These are phyloP conservation scores for Melipona quadrifasciata DNA, from an alignment of 1,140 invertebrate genomes.

Conservation along the genomic window DNA sequence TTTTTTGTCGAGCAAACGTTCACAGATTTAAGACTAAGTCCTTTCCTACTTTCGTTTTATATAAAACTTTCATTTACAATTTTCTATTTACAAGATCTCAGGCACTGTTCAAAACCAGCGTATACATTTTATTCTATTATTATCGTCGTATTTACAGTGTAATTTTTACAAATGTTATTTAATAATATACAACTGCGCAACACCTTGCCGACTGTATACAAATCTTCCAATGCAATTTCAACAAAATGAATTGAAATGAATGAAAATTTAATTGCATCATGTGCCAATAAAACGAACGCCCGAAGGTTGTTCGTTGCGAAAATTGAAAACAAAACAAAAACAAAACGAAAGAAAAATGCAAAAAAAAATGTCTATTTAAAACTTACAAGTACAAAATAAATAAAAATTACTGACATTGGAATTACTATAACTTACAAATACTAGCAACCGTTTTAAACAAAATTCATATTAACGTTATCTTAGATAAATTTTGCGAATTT, in stretches of 20 bases:
- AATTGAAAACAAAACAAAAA: slow-evolving; percentile 12
- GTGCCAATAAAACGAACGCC: neutral
- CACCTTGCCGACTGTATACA: neutral
- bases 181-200: neutral
- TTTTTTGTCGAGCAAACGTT: neutral
- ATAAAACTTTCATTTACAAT: neutral
- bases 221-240: neutral
- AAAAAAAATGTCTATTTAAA: slow-evolving; percentile 23
- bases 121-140: neutral
- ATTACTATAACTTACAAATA: neutral
- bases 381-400: slow-evolving; percentile 58
- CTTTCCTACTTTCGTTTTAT: neutral
- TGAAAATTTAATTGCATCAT: too few species aligned
- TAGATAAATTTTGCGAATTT: neutral
- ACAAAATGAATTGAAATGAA: neutral
- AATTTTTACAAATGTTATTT: neutral
- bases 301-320: neutral
- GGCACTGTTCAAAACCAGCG: neutral
- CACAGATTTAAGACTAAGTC: neutral
- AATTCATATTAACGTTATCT: neutral
- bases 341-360: slow-evolving; percentile 7
- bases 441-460: neutral
- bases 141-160: neutral
- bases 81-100: neutral
- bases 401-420: slow-evolving; percentile 39